These are phyloP conservation scores for Tachina lurida DNA, from an alignment of 2,888 invertebrate genomes.

Conservation along the genomic window DNA sequence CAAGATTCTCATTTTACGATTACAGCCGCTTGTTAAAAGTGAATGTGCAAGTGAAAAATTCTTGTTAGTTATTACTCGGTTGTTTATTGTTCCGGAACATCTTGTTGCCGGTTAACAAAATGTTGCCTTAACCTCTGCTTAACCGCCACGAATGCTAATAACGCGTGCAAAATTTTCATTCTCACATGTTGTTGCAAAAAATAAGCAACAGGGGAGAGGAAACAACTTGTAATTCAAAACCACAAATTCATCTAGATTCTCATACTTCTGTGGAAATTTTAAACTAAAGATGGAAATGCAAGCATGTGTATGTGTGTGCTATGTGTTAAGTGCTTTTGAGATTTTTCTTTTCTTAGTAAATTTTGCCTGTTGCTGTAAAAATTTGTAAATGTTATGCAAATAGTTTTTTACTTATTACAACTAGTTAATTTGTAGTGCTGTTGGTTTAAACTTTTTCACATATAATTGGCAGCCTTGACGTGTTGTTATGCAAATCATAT, in stretches of 20 bases:
- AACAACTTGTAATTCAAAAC: constrained; percentile 33
- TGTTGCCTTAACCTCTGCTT: constrained; percentile 56
- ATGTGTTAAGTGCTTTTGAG: neutral
- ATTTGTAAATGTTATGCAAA: neutral
- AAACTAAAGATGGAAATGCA: constrained; percentile 6
- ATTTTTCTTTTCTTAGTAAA: neutral
- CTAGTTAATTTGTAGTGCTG: neutral
- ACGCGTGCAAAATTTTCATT: constrained; percentile 40
- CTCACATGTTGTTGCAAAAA: constrained; percentile 8
- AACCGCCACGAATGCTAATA: constrained; percentile 49
- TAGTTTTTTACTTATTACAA: neutral
- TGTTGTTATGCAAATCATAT: constrained; percentile 56
- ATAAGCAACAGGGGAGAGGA: neutral
- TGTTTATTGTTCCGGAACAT: constrained; percentile 5
- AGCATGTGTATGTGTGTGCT: neutral
- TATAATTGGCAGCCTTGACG: constrained; percentile 46
- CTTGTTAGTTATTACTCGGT: constrained; percentile 3
- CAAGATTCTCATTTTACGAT: neutral
- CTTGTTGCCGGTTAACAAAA: constrained; percentile 23
- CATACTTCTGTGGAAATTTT: constrained; percentile 16
- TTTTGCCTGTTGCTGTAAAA: neutral
- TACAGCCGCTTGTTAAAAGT: neutral
- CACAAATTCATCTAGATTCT: constrained; percentile 57
- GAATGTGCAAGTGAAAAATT: neutral
- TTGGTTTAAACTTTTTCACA: constrained; percentile 33